Base-by-base conservation (phyloP, 2,797 vertebrate species). In the Champsocephalus esox region DNA sequence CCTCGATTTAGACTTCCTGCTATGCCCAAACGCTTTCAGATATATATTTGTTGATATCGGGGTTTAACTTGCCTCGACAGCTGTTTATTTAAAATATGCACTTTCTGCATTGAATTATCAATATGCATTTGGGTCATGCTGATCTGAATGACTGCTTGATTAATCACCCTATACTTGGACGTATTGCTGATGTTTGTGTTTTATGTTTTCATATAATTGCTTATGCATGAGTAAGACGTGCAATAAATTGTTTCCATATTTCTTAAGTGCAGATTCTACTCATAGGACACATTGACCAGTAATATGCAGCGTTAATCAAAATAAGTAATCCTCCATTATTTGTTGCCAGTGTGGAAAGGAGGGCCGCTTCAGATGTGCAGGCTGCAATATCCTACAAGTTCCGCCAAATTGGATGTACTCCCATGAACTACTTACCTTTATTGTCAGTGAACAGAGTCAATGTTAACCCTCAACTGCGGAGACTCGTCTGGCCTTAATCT, bases 401-500 rank as follows among this genome's bases (percentile, higher is more conserved):
- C 52, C 4, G 80, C 77, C 75, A 87, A 88, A 85, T 84, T 84
- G 83, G 73, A 91, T 78, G 63, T 48, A 58, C 82, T 88, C 80
- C 79, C 70, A 58, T 85, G 79, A 81, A 84, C 81, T 87, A 79
- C 84, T 90, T 86, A 83, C 75, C 50, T 70, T 85, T 78, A 83
- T 80, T 84, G 81, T 84, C 69, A 75, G 73, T 70, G 83, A 88
- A 84, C 65, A 64, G 64, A 87, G 77, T 83, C 64, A 75, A 76
- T 86, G 86, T 87, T 69, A 70, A 67, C 63, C 68, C 74, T 75
- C 73, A 49, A 88, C 82, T 89, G 61, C 17, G 0, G 68, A 86
- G 83, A 87, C 76, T 85, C 74, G 78, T 84, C 68, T 80, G 77
- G 73, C 80, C 74, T 82, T 88, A 83, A 90, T 90, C 84, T 88